These are phyloP conservation scores for Otocyon megalotis DNA, from an alignment of 2,113 vertebrate species.

Conservation along the genomic window DNA sequence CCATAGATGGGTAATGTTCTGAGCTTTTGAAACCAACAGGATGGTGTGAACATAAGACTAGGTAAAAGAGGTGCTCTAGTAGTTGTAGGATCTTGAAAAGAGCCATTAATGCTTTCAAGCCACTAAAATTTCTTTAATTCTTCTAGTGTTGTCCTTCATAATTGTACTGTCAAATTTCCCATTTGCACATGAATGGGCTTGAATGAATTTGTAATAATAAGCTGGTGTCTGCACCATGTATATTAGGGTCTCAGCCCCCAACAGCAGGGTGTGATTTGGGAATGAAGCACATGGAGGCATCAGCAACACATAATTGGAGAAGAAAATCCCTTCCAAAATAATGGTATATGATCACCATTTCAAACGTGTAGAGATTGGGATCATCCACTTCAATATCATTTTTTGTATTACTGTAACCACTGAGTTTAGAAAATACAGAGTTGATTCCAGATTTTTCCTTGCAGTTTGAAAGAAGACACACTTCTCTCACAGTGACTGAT, in stretches of 20 bases:
- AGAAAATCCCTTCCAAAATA: not conserved
- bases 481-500: not conserved
- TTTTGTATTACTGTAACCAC: not conserved
- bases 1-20: not conserved
- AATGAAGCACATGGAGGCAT: not conserved
- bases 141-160: not conserved
- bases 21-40: constrained; percentile 8
- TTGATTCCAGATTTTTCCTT: not conserved
- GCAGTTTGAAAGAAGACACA: not conserved
- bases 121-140: not conserved
- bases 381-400: not conserved
- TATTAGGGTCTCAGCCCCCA: not conserved
- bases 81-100: constrained; percentile 1
- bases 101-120: not conserved
- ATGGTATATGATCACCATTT: not conserved
- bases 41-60: not conserved
- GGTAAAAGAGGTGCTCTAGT: not conserved
- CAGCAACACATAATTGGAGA: not conserved
- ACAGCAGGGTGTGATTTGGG: not conserved
- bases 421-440: not conserved
- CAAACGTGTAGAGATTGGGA: not conserved
- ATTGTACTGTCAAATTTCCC: not conserved
- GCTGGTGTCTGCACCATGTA: not conserved
- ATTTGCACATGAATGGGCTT: not conserved
- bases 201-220: not conserved